Conservation (phyloP, 2,888 invertebrate genomes). For the Liposcelis brunnea region DNA sequence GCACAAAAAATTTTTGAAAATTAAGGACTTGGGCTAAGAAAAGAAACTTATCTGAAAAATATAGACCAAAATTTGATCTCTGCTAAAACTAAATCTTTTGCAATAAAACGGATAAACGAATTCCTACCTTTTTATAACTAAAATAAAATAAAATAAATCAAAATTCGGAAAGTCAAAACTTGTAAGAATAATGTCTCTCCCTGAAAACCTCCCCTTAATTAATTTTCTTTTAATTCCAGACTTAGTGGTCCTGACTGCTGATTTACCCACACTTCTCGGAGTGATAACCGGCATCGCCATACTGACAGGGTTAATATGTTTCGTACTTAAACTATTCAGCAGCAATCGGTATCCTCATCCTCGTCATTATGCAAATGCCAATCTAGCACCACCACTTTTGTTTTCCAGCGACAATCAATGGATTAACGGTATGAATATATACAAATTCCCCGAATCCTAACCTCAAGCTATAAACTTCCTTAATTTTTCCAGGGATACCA, state of each 20-base stretch:
- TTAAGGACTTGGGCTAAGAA: too few species aligned
- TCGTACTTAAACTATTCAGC: slow-evolving; percentile 73
- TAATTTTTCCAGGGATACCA: slow-evolving; percentile 33
- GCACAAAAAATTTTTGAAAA: too few species aligned
- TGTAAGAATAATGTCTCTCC: neutral
- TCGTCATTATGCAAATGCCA: slow-evolving; percentile 58
- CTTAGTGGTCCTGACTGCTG: slow-evolving; percentile 62
- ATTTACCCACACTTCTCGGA: slow-evolving; percentile 71
- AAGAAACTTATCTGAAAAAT: too few species aligned
- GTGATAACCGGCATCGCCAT: slow-evolving; percentile 74
- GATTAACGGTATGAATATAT: slow-evolving; percentile 2
- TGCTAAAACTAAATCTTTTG: too few species aligned
- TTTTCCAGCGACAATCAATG: slow-evolving; percentile 53
- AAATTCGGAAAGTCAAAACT: slow-evolving; percentile 2
- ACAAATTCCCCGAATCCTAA: neutral
- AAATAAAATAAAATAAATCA: too few species aligned
- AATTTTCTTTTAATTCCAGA: too few species aligned
- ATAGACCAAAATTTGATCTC: too few species aligned
- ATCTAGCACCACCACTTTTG: slow-evolving; percentile 66
- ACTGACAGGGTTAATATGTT: slow-evolving; percentile 70
- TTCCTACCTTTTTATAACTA: too few species aligned
- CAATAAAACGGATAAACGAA: too few species aligned
- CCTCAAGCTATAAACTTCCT: neutral
- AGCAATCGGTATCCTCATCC: slow-evolving; percentile 45
- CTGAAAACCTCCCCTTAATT: slow-evolving; percentile 13